These are phyloP conservation scores for Euwallacea fornicatus DNA, from an alignment of 1,140 invertebrate species.

Conservation along the genomic window DNA sequence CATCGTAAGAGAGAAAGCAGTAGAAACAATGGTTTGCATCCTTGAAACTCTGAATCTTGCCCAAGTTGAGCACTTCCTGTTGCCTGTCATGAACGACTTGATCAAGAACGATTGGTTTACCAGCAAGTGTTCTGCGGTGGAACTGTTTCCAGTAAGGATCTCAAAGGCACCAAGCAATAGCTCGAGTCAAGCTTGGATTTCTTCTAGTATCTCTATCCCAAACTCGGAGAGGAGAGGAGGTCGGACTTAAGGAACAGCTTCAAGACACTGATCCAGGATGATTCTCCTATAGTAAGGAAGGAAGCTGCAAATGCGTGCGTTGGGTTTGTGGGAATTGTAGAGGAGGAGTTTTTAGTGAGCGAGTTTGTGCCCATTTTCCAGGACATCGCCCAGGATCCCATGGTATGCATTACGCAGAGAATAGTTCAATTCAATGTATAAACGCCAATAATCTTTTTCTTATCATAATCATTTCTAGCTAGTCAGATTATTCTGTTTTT, in stretches of 20 bases:
- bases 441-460: background rate
- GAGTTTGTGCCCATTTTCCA: constrained; percentile 47
- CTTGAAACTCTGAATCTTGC: constrained; percentile 32
- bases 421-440: background rate
- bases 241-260: constrained; percentile 43
- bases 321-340: constrained; percentile 40
- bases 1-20: constrained; percentile 43
- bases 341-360: constrained; percentile 42
- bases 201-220: constrained; percentile 46
- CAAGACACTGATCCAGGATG: constrained; percentile 44
- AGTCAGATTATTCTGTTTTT: background rate
- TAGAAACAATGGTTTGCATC: constrained; percentile 42
- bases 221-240: constrained; percentile 41
- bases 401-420: constrained; percentile 36
- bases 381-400: constrained; percentile 46
- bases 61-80: constrained; percentile 37
- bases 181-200: background rate
- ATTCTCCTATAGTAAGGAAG: constrained; percentile 47
- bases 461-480: background rate
- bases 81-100: constrained; percentile 40
- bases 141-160: constrained; percentile 43
- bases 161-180: background rate
- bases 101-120: constrained; percentile 47
- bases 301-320: constrained; percentile 39
- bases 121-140: constrained; percentile 45